These are phyloP conservation scores for Drosophila ambigua DNA, from an alignment of 1,140 invertebrate genomes.

Conservation along the genomic window DNA sequence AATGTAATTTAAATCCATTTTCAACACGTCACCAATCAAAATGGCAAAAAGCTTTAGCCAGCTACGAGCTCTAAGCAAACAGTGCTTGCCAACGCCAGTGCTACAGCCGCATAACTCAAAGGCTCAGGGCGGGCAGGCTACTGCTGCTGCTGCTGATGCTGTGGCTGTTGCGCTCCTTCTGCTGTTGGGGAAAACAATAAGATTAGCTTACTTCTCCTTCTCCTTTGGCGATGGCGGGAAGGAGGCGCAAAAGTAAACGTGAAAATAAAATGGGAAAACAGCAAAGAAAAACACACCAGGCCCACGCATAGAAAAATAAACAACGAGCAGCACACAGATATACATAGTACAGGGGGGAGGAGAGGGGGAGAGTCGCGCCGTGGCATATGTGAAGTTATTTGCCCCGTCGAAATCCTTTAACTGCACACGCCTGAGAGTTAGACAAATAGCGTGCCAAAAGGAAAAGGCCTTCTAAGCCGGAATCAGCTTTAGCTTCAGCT, in stretches of 20 bases:
- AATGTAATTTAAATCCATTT: slow-evolving; percentile 82
- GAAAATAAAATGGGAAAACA: slow-evolving; percentile 62
- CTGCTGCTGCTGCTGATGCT: not conserved
- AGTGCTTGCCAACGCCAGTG: slow-evolving; percentile 17
- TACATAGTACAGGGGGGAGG: slow-evolving; percentile 8
- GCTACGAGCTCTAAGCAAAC: slow-evolving; percentile 60
- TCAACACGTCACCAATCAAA: slow-evolving; percentile 81
- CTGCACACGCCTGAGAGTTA: slow-evolving; percentile 74
- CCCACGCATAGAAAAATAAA: slow-evolving; percentile 74
- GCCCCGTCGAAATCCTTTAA: slow-evolving; percentile 70
- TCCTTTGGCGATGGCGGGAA: slow-evolving; percentile 38
- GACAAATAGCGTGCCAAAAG: slow-evolving; percentile 66
- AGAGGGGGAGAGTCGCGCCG: slow-evolving; percentile 1
- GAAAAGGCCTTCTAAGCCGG: slow-evolving; percentile 56
- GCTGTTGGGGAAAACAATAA: slow-evolving; percentile 79
- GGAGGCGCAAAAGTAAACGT: slow-evolving; percentile 49
- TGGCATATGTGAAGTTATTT: slow-evolving; percentile 70
- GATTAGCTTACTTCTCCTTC: slow-evolving; percentile 77
- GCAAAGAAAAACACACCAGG: slow-evolving; percentile 64
- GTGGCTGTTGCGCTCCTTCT: not conserved
- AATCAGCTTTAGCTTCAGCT: slow-evolving; percentile 2
- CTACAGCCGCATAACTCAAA: slow-evolving; percentile 72
- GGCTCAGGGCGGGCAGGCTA: slow-evolving; percentile 58
- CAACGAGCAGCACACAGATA: slow-evolving; percentile 46
- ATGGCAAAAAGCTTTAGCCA: slow-evolving; percentile 73